Conservation (phyloP, 2,888 invertebrate genomes). For the Oxystoma pomonae region DNA sequence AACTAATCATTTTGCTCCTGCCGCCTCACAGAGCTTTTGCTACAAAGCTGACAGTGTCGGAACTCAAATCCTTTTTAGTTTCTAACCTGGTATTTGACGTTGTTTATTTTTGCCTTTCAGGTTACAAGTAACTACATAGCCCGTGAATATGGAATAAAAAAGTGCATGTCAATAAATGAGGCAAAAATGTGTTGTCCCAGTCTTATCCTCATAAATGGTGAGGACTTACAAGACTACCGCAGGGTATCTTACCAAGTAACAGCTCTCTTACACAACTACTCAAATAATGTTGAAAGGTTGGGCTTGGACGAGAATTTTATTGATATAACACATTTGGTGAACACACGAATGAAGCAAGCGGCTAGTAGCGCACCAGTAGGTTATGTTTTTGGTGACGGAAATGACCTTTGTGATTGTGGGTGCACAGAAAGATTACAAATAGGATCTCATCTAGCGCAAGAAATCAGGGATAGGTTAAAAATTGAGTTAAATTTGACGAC, state of each 20-base stretch:
- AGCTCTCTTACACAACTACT: slow-evolving; percentile 65
- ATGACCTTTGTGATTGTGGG: slow-evolving; percentile 65
- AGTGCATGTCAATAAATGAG: slow-evolving; percentile 74
- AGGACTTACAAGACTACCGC: slow-evolving; percentile 78
- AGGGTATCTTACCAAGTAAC: slow-evolving; percentile 74
- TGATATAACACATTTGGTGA: slow-evolving; percentile 69
- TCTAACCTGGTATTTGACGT: too few relatives aligned
- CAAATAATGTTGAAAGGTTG: slow-evolving; percentile 71
- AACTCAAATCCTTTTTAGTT: too few relatives aligned
- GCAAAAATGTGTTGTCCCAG: slow-evolving; percentile 70
- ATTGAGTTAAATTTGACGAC: slow-evolving; percentile 69
- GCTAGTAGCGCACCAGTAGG: slow-evolving; percentile 43
- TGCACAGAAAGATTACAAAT: slow-evolving; percentile 65
- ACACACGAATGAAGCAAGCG: slow-evolving; percentile 46
- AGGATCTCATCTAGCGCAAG: slow-evolving; percentile 71
- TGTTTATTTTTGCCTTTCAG: too few relatives aligned
- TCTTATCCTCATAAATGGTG: slow-evolving; percentile 73
- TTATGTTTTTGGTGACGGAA: slow-evolving; percentile 55
- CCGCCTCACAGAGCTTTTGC: too few relatives aligned
- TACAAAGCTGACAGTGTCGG: too few relatives aligned
- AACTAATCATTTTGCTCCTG: too few relatives aligned
- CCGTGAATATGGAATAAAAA: slow-evolving; percentile 68
- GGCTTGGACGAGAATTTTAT: slow-evolving; percentile 84
- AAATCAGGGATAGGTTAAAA: slow-evolving; percentile 67
- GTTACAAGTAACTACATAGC: slow-evolving; percentile 85